Evolutionary conservation across 2,113 vertebrate genomes (phyloP).

Genomic region (Ascaphus truei): DNA sequence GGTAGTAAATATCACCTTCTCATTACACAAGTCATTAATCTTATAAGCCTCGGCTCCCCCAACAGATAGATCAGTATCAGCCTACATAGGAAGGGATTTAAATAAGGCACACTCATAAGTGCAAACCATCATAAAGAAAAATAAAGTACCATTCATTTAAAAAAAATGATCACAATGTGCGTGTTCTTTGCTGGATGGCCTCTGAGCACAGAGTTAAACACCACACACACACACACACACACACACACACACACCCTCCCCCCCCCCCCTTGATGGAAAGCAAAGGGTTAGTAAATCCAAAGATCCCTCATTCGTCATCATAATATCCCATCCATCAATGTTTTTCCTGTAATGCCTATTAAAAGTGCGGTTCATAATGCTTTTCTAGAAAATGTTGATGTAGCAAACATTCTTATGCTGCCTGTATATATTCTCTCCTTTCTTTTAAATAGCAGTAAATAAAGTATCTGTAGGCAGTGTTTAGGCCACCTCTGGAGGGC

Average conservation of each 20-base stretch:
- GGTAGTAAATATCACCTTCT: slow-evolving; percentile 32
- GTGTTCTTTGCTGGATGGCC: too few relatives aligned
- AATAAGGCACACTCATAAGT: background rate
- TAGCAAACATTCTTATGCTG: slow-evolving; percentile 10
- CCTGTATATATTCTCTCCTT: background rate
- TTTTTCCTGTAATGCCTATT: slow-evolving; percentile 11
- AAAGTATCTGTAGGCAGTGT: too few relatives aligned
- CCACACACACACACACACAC: too few relatives aligned
- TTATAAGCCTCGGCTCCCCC: slow-evolving; percentile 12
- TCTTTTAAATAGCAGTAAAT: too few relatives aligned
- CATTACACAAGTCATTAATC: slow-evolving; percentile 36
- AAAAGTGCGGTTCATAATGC: slow-evolving; percentile 10
- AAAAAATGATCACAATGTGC: too few relatives aligned
- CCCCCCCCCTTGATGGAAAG: background rate
- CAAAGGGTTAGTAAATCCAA: background rate
- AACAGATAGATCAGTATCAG: background rate
- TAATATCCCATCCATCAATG: slow-evolving; percentile 8
- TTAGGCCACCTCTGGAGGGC: too few relatives aligned
- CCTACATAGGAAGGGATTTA: background rate
- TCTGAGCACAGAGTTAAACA: too few relatives aligned
- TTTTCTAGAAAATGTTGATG: slow-evolving; percentile 3
- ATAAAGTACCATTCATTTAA: too few relatives aligned
- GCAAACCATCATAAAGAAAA: background rate
- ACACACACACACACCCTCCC: too few relatives aligned
- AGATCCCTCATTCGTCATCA: background rate